Evolutionary conservation across 2,113 vertebrate genomes (phyloP), one percentile per base, ranked within the genome.

Genomic region (Octodon degus): DNA sequence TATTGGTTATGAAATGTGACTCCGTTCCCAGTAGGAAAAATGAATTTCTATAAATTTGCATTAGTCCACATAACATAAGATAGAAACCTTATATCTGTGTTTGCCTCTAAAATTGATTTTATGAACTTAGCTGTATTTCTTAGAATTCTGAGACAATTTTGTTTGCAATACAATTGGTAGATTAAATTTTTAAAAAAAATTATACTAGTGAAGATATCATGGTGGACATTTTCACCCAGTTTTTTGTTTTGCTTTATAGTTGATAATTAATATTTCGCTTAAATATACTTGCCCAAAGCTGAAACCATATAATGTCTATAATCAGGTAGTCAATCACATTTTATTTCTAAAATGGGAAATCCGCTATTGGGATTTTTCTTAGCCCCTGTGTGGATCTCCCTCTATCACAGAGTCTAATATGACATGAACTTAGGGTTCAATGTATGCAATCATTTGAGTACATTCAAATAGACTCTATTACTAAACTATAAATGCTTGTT

Each of bases 91-190:
- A 7, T 60, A 63, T 1, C 16, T 84, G n/a, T n/a, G 4, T 96
- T 91, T 81, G 58, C 47, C 24, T 76, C 17, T 76, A 63, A 93
- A 83, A 25, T 34, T 88, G 67, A 70, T 70, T 87, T 93, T 77
- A 11, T 79, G 40, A 86, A 27, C 8, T 85, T 16, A 89, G 0
- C 68, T 67, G 27, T 67, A 67, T 47, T 32, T 47, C 40, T 55
- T 30, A 80, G 9, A 0, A 91, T 85, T 92, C 16, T 62, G 4
- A 87, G 32, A 83, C 62, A 96, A 86, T 94, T 89, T 89, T 84
- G 4, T 72, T 92, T 90, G 13, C 8, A 92, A 77, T 58, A 50
- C 50, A 77, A 34, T 77, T 20, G 50, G 5, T 32, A 81, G 24
- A 8, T 8, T 82, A 16, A 70, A 32, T 65, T 7, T 58, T 68